Evolutionary conservation across 2,797 vertebrate species (phyloP), one percentile per base, ranked within the genome.

Genomic region (Sebastes ruberrimus): DNA sequence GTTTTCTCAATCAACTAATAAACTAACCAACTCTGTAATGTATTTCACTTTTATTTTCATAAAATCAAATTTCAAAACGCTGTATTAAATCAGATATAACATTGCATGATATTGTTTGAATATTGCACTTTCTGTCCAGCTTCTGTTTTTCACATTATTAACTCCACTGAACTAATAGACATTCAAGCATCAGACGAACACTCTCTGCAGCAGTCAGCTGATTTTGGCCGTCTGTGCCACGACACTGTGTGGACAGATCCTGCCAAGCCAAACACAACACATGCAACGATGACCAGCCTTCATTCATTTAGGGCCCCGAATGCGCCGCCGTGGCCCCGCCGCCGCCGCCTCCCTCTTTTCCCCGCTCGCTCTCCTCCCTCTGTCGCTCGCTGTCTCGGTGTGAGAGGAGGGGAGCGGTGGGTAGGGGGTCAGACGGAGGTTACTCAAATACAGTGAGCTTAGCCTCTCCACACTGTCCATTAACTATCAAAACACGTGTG

Each of bases 381-480:
- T 71, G 75, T 75, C 71, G 30, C 78, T 87, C 71, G n/a, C 67
- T 62, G 80, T 80, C 87, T 85, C 83, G 75, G 88, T 74, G 82
- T 80, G 82, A 3, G 71, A 71, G 74, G 74, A 62, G 53, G 71
- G 55, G 73, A 27, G 60, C 3, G 73, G 69, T 2, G 80, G 57
- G 74, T 70, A n/a, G 74, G 76, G 89, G 94, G 94, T 95, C 94
- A 95, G 76, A 52, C 74, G 56, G 89, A 95, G 95, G 95, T 95
- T 95, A 95, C 83, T 93, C 93, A 95, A 95, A 95, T 95, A 95
- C 91, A 88, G 91, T 87, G 81, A 87, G 92, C 92, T 94, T 92
- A 93, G 93, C 88, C 92, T 91, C 89, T 86, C 90, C 91, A 90
- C 91, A 87, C 91, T 94, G 93, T 94, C 93, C 94, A 95, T 95